phyloP scores from a whole-genome alignment of 1,140 invertebrate species.

The Triops longicaudatus region DNA sequence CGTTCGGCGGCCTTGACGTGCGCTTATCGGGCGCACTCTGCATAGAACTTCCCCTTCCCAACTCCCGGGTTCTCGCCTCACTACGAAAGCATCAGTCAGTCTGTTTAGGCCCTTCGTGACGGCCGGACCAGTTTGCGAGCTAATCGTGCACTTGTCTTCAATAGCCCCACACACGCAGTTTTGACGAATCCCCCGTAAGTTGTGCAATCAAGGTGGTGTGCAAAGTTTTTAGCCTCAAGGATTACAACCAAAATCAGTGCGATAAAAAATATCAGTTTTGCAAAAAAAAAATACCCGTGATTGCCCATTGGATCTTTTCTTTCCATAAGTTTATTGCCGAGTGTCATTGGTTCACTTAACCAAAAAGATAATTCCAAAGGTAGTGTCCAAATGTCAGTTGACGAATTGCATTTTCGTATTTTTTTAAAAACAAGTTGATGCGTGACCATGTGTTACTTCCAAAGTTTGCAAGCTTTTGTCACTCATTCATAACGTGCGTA shows the following conservation, averaged over 20 bases:
- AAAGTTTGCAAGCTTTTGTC: slow-evolving; percentile 5
- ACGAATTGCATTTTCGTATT: not conserved
- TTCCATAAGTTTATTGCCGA: not conserved
- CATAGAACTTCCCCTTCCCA: not conserved
- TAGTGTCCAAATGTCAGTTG: not conserved
- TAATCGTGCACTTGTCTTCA: not conserved
- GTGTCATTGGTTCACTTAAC: not conserved
- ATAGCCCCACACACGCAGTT: not conserved
- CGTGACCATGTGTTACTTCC: not conserved
- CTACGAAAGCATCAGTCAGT: not conserved
- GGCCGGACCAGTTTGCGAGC: not conserved
- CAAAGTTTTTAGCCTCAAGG: not conserved
- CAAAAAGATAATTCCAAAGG: not conserved
- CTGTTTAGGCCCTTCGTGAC: slow-evolving; percentile 7
- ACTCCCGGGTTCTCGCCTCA: not conserved
- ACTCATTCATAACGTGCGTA: not conserved
- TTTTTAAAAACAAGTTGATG: too few species aligned
- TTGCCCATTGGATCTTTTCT: not conserved
- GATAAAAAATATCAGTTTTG: not conserved
- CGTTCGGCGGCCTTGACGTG: slow-evolving; percentile 9
- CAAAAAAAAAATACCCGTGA: not conserved
- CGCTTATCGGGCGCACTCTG: slow-evolving; percentile 10
- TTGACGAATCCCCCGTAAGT: not conserved
- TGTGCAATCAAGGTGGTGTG: slow-evolving; percentile 11
- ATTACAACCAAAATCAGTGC: not conserved